Percentiles rank a stretch among this genome's conserved stretches.
phyloP scores from a whole-genome alignment of 64 coral and sea anemone species.

The Orbicella faveolata region DNA sequence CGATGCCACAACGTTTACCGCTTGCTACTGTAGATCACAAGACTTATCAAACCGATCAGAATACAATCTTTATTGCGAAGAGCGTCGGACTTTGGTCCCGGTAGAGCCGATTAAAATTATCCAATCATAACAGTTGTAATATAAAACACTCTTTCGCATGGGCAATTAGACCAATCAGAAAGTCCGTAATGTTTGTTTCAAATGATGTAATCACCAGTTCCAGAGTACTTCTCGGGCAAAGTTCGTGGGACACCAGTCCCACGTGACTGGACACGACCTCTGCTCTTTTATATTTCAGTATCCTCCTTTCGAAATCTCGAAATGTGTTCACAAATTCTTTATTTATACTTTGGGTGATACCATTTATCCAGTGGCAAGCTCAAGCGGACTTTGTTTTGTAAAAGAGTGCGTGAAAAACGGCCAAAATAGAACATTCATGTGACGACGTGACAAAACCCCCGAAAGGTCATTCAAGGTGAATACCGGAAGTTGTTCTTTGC shows the following conservation, averaged over 20 bases:
- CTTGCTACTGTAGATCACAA: background rate
- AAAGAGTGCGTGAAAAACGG: background rate
- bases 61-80: background rate
- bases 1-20: background rate
- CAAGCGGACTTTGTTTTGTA: background rate
- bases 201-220: background rate
- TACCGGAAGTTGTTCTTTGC: background rate
- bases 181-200: background rate
- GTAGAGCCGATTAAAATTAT: background rate
- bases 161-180: background rate
- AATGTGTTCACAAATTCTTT: background rate
- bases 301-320: background rate
- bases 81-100: slow-evolving; percentile 1
- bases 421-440: background rate
- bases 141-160: too few species aligned
- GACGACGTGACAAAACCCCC: background rate
- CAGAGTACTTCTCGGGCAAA: background rate
- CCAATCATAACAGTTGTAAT: background rate
- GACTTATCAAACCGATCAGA: background rate
- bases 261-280: background rate
- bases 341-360: too few species aligned
- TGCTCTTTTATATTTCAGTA: background rate
- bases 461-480: slow-evolving; percentile 33
- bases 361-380: too few species aligned
- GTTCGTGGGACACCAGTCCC: background rate